phyloP scores from a whole-genome alignment of 1,140 invertebrate species.

The Drosophila aff. region DNA sequence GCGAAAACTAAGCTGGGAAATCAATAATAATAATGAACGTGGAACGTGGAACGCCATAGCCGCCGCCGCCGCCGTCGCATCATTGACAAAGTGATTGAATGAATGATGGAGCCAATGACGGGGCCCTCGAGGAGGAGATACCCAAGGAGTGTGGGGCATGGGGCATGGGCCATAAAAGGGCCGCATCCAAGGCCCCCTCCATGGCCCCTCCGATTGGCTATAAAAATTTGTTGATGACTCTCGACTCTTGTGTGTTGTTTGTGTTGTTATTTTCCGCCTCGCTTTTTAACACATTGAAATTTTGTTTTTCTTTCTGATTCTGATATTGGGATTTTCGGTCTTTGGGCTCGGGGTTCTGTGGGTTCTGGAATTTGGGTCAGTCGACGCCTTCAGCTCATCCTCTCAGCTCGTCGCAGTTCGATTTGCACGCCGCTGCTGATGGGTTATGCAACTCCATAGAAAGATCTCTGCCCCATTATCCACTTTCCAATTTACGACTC shows the following conservation, averaged over 20 bases:
- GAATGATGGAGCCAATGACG: conserved; percentile 60
- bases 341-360: not conserved
- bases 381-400: conserved; percentile 17
- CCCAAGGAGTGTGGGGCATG: not conserved
- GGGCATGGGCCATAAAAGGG: conserved; percentile 35
- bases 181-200: conserved; percentile 25
- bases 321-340: conserved; percentile 6
- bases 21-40: conserved; percentile 82
- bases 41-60: conserved; percentile 38
- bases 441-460: conserved; percentile 37
- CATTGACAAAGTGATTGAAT: conserved; percentile 83
- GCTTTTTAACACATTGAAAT: conserved; percentile 70
- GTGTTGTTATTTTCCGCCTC: conserved; percentile 37
- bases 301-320: conserved; percentile 49
- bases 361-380: conserved; percentile 67
- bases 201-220: conserved; percentile 62
- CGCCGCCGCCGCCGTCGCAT: conserved; percentile 38
- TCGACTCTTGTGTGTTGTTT: conserved; percentile 26
- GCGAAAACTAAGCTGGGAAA: conserved; percentile 78
- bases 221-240: conserved; percentile 76
- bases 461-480: conserved; percentile 36
- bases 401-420: not conserved
- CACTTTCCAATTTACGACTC: conserved; percentile 30
- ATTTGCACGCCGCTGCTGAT: conserved; percentile 18
- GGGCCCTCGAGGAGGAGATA: not conserved